Base-by-base conservation (phyloP, 2,797 vertebrate species). In the Phrynocephalus forsythii region DNA sequence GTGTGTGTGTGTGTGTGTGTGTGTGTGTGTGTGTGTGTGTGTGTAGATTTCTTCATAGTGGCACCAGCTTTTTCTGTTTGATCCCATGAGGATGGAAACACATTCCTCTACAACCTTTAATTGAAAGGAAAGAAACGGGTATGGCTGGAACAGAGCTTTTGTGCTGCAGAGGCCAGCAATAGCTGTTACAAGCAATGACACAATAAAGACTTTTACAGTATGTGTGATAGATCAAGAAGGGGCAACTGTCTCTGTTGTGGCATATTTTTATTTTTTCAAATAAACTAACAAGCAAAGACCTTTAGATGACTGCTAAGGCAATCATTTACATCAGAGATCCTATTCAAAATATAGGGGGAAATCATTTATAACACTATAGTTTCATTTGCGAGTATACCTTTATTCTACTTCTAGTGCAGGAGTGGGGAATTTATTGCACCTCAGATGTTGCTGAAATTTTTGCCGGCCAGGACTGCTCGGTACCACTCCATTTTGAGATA, bases 401-500 rank as follows among this genome's bases (percentile, higher is more conserved):
- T 18, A 16, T 44, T 5, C 11, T 67, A 3, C 28, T 38, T 26
- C 30, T 26, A 60, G 48, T 60, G 20, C n/a, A 38, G 18, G 33
- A 28, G 5, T 0, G 1, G 13, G n/a, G 18, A 76, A 18, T 30
- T 38, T 4, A 26, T 67, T 33, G 38, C 52, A 56, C 73, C 11
- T 44, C 15, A 28, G 15, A 56, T 22, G n/a, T 18, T 33, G 71
- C 44, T 26, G 24, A 87, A 22, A 50, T 33, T 56, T 68, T 78
- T 38, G n/a, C 22, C 16, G 9, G 52, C 9, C 13, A 67, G 50
- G 38, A 56, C n/a, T 15, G 26, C 84, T 73, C 79, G 38, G 11
- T 26, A 9, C 66, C 84, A 63, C 83, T 67, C 10, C 15, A 8
- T 5, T 89, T 88, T 90, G 81, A 86, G 84, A 81, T 72, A 84